Evolutionary conservation across 2,113 vertebrate genomes (phyloP).

Genomic region (Natator depressus): DNA sequence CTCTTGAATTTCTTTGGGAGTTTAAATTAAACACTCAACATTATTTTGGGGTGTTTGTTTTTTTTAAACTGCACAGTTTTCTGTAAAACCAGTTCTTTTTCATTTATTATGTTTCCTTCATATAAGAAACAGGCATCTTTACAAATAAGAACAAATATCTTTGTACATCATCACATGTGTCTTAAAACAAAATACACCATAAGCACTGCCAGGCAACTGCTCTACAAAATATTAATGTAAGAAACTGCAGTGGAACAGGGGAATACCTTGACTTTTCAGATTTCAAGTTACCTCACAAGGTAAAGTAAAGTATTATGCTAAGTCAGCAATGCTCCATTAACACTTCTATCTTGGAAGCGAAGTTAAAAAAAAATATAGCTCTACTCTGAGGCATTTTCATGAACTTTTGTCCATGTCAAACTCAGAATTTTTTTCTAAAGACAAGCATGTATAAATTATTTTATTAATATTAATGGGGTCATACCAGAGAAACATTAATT

Average conservation of each 20-base stretch:
- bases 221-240: background rate
- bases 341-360: background rate
- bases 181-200: background rate
- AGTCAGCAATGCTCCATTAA: conserved; percentile 31
- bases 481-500: conserved; percentile 40
- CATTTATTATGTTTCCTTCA: background rate
- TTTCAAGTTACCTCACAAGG: background rate
- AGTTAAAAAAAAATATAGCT: conserved; percentile 35
- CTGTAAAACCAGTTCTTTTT: accelerated
- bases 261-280: background rate
- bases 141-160: background rate
- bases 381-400: background rate
- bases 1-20: background rate
- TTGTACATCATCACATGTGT: background rate
- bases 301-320: conserved; percentile 36
- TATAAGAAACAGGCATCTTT: background rate
- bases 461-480: conserved; percentile 55
- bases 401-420: conserved; percentile 25
- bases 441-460: conserved; percentile 34
- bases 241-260: background rate
- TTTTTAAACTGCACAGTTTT: conserved; percentile 3
- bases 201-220: background rate
- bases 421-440: background rate
- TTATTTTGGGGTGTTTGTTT: background rate
- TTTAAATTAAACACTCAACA: conserved; percentile 5